Evolutionary conservation across 2,888 invertebrate genomes (phyloP).

Genomic region (Aporophyla nigra): DNA sequence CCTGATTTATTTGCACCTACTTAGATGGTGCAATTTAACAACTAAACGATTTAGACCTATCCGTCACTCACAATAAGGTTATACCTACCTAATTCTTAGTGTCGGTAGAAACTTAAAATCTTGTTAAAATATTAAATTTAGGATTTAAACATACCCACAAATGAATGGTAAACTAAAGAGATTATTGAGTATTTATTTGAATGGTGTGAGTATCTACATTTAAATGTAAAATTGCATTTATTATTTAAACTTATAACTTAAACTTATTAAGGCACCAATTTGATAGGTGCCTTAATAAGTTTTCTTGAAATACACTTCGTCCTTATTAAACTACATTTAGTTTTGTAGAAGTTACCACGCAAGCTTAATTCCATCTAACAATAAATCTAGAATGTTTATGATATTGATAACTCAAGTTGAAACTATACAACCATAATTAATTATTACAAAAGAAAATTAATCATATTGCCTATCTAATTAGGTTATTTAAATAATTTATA

Average conservation of each 20-base stretch:
- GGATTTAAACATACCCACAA: too few species aligned
- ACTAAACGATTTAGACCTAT: too few species aligned
- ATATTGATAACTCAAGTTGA: conserved; percentile 1
- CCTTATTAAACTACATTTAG: background rate
- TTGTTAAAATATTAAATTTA: background rate
- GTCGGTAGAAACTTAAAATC: background rate
- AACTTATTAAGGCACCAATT: too few species aligned
- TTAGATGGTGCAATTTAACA: background rate
- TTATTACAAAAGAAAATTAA: conserved; percentile 7
- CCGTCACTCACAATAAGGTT: background rate
- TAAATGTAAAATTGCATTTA: background rate
- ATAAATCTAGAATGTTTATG: background rate
- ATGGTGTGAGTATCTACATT: background rate
- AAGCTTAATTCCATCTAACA: background rate
- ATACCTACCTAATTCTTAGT: background rate
- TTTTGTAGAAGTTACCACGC: background rate
- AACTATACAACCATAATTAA: background rate
- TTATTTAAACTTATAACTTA: too few species aligned
- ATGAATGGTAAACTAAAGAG: background rate
- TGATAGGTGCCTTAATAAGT: too few species aligned
- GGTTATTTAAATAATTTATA: conserved; percentile 35
- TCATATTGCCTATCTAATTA: conserved; percentile 20
- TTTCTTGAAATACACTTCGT: background rate
- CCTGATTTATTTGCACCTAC: background rate
- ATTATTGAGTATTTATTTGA: background rate